Percentiles rank a stretch among this genome's conserved stretches.
phyloP scores from a whole-genome alignment of 1,140 invertebrate species.

The Rhizoglyphus robini region DNA sequence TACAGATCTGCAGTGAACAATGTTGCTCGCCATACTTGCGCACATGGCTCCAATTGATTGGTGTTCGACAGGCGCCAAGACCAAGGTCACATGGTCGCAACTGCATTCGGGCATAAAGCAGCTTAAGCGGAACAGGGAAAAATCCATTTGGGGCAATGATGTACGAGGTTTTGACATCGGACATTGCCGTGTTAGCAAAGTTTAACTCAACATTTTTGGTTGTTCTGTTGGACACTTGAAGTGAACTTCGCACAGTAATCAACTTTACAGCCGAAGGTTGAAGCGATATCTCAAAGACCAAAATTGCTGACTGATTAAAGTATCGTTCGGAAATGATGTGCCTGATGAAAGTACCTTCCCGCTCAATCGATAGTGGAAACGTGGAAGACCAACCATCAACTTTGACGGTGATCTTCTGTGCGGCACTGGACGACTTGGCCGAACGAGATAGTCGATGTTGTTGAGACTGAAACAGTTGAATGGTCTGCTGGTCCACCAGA shows the following conservation, averaged over 20 bases:
- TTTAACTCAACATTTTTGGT: conserved; percentile 54
- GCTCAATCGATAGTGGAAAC: conserved; percentile 79
- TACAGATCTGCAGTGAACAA: conserved; percentile 27
- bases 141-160: conserved; percentile 28
- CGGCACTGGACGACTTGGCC: neutral
- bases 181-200: conserved; percentile 38
- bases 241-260: conserved; percentile 81
- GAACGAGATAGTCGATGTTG: neutral
- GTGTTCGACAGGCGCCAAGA: conserved; percentile 45
- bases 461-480: no score
- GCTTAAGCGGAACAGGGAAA: conserved; percentile 49
- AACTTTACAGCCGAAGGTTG: conserved; percentile 76
- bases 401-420: conserved; percentile 68
- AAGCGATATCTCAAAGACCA: conserved; percentile 73
- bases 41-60: conserved; percentile 50
- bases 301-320: conserved; percentile 42
- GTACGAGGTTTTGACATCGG: conserved; percentile 22
- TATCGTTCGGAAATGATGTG: conserved; percentile 41
- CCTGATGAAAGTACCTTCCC: conserved; percentile 84
- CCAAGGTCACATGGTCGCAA: conserved; percentile 40
- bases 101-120: conserved; percentile 46
- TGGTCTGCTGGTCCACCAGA: neutral
- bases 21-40: conserved; percentile 41
- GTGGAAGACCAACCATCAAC: conserved; percentile 79
- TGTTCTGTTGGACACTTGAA: conserved; percentile 56